Percentiles rank a stretch among this genome's conserved stretches.
Evolutionary conservation across 2,888 invertebrate genomes (phyloP).

Genomic region (Scelioninae gen. 2): DNA sequence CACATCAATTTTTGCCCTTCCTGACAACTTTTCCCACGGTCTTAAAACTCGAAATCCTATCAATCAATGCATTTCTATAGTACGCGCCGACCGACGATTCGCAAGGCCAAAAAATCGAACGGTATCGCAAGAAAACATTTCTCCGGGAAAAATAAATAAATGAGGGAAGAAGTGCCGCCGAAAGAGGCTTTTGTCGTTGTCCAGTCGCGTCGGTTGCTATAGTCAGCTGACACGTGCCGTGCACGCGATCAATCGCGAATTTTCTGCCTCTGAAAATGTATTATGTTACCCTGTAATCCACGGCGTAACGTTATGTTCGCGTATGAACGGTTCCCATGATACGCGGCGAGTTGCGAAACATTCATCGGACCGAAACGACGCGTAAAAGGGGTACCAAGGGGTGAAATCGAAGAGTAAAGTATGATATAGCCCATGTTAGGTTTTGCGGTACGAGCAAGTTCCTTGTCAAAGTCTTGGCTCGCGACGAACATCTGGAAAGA

Average conservation of each 20-base stretch:
- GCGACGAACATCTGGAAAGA: conserved; percentile 8
- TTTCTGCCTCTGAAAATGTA: conserved; percentile 64
- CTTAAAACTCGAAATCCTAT: too few species aligned
- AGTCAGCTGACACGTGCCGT: conserved; percentile 61
- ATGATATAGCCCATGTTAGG: conserved; percentile 35
- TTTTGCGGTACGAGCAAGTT: conserved; percentile 26
- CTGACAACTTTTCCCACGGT: too few species aligned
- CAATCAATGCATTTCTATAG: too few species aligned
- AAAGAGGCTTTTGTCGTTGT: conserved; percentile 55
- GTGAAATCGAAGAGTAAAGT: conserved; percentile 6
- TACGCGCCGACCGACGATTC: too few species aligned
- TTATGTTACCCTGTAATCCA: conserved; percentile 60
- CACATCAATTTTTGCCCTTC: too few species aligned
- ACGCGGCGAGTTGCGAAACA: conserved; percentile 50
- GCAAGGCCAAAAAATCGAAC: conserved; percentile 34
- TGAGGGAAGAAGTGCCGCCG: conserved; percentile 39
- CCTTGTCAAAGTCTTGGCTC: too few species aligned
- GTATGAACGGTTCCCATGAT: conserved; percentile 62
- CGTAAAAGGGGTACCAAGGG: conserved; percentile 1
- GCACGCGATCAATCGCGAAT: conserved; percentile 66
- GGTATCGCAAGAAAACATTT: conserved; percentile 40
- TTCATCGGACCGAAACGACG: conserved; percentile 41
- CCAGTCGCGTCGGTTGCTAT: conserved; percentile 53
- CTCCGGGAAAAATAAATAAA: conserved; percentile 44
- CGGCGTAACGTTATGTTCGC: conserved; percentile 55